phyloP scores from a whole-genome alignment of 2,888 invertebrate genomes.

The Dexiosoma caninum region DNA sequence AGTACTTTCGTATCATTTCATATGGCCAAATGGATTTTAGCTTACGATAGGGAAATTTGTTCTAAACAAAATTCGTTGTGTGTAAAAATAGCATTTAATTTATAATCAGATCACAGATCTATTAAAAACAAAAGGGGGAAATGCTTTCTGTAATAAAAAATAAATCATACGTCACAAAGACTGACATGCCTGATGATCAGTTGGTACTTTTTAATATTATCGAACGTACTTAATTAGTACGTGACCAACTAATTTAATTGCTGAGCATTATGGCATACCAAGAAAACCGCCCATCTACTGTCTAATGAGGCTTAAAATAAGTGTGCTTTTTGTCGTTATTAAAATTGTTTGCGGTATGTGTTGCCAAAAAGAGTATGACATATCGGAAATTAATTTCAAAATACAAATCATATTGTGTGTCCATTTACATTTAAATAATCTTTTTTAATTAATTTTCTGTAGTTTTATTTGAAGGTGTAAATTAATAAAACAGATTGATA shows the following conservation, averaged over 20 bases:
- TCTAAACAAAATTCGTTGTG: slow-evolving; percentile 12
- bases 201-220: not conserved
- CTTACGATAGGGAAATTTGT: not conserved
- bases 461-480: slow-evolving; percentile 12
- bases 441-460: not conserved
- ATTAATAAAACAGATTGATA: slow-evolving; percentile 41
- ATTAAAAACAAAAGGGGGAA: not conserved
- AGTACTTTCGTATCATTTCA: too few species aligned
- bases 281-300: not conserved
- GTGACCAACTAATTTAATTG: not conserved
- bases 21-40: not conserved
- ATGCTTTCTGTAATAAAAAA: not conserved
- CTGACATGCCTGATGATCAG: not conserved
- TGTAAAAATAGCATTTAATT: slow-evolving; percentile 20
- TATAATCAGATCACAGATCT: too few species aligned
- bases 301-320: not conserved
- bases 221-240: not conserved
- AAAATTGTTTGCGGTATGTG: not conserved
- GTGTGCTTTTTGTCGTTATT: not conserved
- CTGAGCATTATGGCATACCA: not conserved
- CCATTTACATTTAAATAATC: not conserved
- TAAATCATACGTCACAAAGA: slow-evolving; percentile 30
- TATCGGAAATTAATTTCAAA: slow-evolving; percentile 32
- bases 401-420: not conserved
- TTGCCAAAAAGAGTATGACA: not conserved